Evolutionary conservation across 35 echinoderm and acorn worm species (phyloP), one percentile per base, ranked within the genome.

Genomic region (Apostichopus japonicus): DNA sequence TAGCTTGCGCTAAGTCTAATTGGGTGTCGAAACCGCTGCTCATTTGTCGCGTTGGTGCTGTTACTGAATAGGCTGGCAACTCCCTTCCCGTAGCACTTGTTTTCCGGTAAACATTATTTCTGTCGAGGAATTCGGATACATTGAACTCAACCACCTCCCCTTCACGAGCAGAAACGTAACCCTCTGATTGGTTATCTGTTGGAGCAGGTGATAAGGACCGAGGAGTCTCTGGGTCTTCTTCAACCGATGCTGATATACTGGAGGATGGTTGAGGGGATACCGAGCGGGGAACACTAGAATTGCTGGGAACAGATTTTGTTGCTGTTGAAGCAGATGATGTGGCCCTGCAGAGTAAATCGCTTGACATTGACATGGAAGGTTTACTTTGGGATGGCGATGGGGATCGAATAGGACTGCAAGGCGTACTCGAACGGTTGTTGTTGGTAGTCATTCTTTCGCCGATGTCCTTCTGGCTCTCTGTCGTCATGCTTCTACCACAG

Each of bases 371-470:
- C 79, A 44, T 82, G 6, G 79, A 82, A 8, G 79, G 17, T 61
- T 78, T 23, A 44, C 77, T 61, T 87, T 11, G 83, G 83, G 52
- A 22, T 44, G 86, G 86, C 17, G 86, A 89, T 17, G 33, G 86
- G 57, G 86, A 27, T 53, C 86, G 56, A 19, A 44, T 63, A 53
- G 86, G 86, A 33, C 86, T 89, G 23, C 59, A 67, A 33, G 86
- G 67, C 6, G 24, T 89, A n/a, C 86, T 89, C n/a, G 86, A 89
- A 10, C 86, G 62, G 63, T 89, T 89, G 14, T 89, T 89, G 24
- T 89, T 89, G 11, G 86, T 73, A 6, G 86, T 72, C 81, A 84
- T 23, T 16, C 53, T 84, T n/a, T 84, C 56, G 5, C 81, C 17
- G 9, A 54, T 44, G 17, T 23, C 17, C 22, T 89, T 23, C 33